Evolutionary conservation across 1,140 invertebrate species (phyloP), one percentile per base, ranked within the genome.

Genomic region (Phymorhynchus buccinoides): DNA sequence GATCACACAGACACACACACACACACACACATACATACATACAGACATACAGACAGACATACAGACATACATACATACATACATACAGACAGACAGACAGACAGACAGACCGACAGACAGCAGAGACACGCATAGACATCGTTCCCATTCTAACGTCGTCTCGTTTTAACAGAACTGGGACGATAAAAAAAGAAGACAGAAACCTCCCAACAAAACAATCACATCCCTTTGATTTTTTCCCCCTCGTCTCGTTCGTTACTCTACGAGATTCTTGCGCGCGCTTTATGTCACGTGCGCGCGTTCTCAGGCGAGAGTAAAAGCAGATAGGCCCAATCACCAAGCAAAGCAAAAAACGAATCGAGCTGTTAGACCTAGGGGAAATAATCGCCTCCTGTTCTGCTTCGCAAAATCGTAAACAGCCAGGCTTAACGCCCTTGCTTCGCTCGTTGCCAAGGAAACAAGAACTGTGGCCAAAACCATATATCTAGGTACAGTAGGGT

Each of bases 221-320:
- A 27, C 0, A 27, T 62, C 56, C 56, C 56, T 62, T 62, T 62
- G 56, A 62, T 62, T 62, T 62, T 62, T 62, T 62, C 56, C 56
- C 56, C 22, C 14, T 62, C 56, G n/a, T n/a, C n/a, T n/a, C n/a
- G n/a, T n/a, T 9, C 22, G 56, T 62, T 62, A 62, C 56, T 27
- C 14, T 22, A 3, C 16, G 6, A 62, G 56, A 27, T 27, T 9
- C n/a, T n/a, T n/a, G n/a, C n/a, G n/a, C n/a, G n/a, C n/a, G 6
- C 56, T 16, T 48, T 27, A 22, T 2, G 14, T 62, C 56, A 62
- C 56, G 56, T 62, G 56, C 56, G 56, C 56, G 56, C 56, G 56
- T 62, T 62, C 56, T 62, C 56, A 62, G 56, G 56, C 56, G 56
- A 62, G 56, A n/a, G n/a, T n/a, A n/a, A 62, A 62, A 62, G 14